Percentiles rank a stretch among this genome's conserved stretches.
phyloP scores from a whole-genome alignment of 2,113 vertebrate species.

The Gasterosteus nipponicus region DNA sequence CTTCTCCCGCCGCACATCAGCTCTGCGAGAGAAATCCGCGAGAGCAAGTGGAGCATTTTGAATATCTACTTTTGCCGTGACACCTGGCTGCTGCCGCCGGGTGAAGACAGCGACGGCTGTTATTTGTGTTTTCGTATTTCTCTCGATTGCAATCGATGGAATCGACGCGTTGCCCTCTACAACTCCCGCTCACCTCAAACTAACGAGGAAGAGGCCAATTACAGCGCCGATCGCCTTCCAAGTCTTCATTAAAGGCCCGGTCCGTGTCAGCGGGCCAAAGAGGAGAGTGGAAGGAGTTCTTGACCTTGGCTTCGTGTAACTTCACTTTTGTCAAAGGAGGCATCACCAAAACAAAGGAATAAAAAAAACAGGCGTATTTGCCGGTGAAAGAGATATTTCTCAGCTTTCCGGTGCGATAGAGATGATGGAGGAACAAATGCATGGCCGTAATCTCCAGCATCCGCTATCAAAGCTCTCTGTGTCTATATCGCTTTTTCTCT shows the following conservation, averaged over 20 bases:
- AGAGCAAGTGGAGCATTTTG: constrained; percentile 51
- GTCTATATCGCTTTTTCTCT: constrained; percentile 22
- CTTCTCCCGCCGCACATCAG: constrained; percentile 52
- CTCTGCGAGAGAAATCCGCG: constrained; percentile 47
- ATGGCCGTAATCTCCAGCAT: background rate
- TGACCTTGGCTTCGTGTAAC: constrained; percentile 44
- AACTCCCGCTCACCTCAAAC: constrained; percentile 62
- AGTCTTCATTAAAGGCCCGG: constrained; percentile 46
- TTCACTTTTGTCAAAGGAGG: constrained; percentile 20
- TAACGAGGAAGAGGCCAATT: constrained; percentile 62
- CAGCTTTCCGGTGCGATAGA: constrained; percentile 46
- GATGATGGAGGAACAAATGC: constrained; percentile 44
- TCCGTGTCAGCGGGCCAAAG: constrained; percentile 41
- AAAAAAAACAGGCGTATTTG: constrained; percentile 10
- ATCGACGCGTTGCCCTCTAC: constrained; percentile 51
- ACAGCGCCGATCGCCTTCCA: constrained; percentile 33
- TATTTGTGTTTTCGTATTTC: no score
- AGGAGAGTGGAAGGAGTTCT: constrained; percentile 29
- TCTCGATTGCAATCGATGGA: constrained; percentile 54
- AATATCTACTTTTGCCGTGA: constrained; percentile 57
- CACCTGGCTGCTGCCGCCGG: no score
- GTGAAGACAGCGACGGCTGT: no score
- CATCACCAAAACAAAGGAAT: background rate
- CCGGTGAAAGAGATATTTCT: constrained; percentile 18
- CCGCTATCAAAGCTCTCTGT: constrained; percentile 7